Base-by-base conservation (phyloP, 2,888 invertebrate species). In the Lithophane ornitopus region DNA sequence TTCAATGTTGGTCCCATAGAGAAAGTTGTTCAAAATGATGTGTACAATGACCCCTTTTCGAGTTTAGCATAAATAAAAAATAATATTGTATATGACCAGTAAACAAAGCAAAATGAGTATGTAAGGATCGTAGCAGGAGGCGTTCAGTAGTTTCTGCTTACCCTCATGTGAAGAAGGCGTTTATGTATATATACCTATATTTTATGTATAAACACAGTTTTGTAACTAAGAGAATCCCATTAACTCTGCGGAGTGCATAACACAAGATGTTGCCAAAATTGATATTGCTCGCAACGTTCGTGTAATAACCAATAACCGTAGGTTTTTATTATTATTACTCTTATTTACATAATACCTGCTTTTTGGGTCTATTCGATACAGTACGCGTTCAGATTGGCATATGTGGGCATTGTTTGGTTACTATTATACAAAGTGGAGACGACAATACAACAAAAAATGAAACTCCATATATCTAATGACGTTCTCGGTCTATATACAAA, bases 211-310 rank as follows among this genome's bases (percentile, higher is more conserved):
- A 54, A 73, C 16, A 77, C 59, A 41, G 44, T 81, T 70, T 62
- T 44, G 49, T 61, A 44, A 63, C 34, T 72, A 76, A 77, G 46
- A 73, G 61, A 69, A 70, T 70, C 22, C 63, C 61, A 85, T 83
- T 82, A 72, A 52, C 68, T 74, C 22, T n/a, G 34, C 22, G 34
- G 54, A 84, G 49, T 69, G 77, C 76, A 78, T 78, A 61, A 78
- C 61, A 76, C 84, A 81, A 82, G 80, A 85, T 80, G 85, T 84
- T 78, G 59, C 76, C 85, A 81, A 82, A 87, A 82, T 80, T 76
- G 78, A 81, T 87, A 84, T 84, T 75, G 75, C 74, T 63, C 68
- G 49, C 78, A 73, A 49, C 78, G 78, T 49, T 71, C 54, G 44
- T n/a, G 61, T 68, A 78, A 85, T 86, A 86, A 82, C 80, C 61